Evolutionary conservation across 1,140 invertebrate genomes (phyloP), one percentile per base, ranked within the genome.

Genomic region (Lordiphosa mommai): DNA sequence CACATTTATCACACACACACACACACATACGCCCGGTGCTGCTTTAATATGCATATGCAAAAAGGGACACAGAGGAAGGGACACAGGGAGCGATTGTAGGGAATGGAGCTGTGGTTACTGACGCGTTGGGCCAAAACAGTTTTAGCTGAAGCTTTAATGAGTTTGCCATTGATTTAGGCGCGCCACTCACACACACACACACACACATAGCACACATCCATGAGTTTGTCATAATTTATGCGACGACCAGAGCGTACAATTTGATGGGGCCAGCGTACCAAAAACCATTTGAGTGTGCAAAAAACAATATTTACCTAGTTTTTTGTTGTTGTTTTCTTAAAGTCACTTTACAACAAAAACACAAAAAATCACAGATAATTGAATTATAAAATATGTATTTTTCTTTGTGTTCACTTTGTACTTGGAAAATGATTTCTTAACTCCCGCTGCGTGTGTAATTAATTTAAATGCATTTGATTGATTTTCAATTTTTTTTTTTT

Each of bases 141-240:
- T 67, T 50, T 67, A 44, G 44, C 33, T 33, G 52, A 38, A 58
- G 57, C 71, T 74, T 80, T 76, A 80, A 80, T 80, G 76, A 80
- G 76, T 71, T 80, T 76, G 76, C 76, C 76, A 82, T 80, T 80
- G 76, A 80, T 80, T 80, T 82, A 72, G 77, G 64, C 69, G 55
- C 49, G 41, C 47, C 46, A 59, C 55, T 55, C 61, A 38, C 40
- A 64, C 52, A 23, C 49, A 52, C 23, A 27, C 23, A 27, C 23
- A 27, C 23, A 27, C 23, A 27, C 23, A 23, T 27, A 27, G 23
- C 23, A 27, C 37, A 33, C 33, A 12, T 14, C 40, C 33, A 16
- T 14, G 32, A 53, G 48, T 51, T 44, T 56, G 63, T 79, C 71
- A 80, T 82, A 80, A 80, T 82, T 80, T 80, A 82, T 82, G 74